These are phyloP conservation scores for Gryllus longicercus DNA, from an alignment of 2,888 invertebrate species.

Conservation along the genomic window DNA sequence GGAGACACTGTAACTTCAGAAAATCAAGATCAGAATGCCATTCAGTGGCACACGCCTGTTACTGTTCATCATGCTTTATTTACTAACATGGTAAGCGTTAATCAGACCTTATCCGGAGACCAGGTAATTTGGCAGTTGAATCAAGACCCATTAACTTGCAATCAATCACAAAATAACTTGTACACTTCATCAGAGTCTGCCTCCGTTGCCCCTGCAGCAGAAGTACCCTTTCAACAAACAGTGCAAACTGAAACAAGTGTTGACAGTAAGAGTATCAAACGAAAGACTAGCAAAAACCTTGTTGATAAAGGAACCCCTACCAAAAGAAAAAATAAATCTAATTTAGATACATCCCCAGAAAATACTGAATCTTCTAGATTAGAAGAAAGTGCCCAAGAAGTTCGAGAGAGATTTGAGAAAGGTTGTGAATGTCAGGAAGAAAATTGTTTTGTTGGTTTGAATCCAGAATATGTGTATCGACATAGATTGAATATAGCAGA, in stretches of 20 bases:
- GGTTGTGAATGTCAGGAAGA: conserved; percentile 75
- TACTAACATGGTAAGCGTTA: conserved; percentile 45
- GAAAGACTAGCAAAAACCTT: background rate
- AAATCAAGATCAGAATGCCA: conserved; percentile 46
- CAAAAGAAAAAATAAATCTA: conserved; percentile 23
- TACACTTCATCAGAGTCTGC: background rate
- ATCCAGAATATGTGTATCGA: conserved; percentile 70
- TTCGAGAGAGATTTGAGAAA: conserved; percentile 63
- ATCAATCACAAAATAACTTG: background rate
- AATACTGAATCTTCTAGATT: conserved; percentile 61
- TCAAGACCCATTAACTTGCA: conserved; percentile 49
- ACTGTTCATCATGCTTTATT: conserved; percentile 48
- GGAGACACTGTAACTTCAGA: conserved; percentile 40
- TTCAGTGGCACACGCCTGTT: conserved; percentile 64
- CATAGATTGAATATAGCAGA: conserved; percentile 76
- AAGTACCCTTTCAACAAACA: background rate
- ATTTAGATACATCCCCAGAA: conserved; percentile 31
- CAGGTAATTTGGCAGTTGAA: conserved; percentile 63
- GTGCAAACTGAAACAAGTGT: background rate
- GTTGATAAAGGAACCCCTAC: conserved; percentile 19
- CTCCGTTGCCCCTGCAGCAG: too few relatives aligned
- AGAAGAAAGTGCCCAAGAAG: conserved; percentile 67
- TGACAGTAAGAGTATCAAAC: conserved; percentile 11
- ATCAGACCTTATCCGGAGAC: conserved; percentile 42
- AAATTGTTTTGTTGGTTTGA: conserved; percentile 70